Evolutionary conservation across 2,888 invertebrate genomes (phyloP).

Genomic region (Macaria liturata): DNA sequence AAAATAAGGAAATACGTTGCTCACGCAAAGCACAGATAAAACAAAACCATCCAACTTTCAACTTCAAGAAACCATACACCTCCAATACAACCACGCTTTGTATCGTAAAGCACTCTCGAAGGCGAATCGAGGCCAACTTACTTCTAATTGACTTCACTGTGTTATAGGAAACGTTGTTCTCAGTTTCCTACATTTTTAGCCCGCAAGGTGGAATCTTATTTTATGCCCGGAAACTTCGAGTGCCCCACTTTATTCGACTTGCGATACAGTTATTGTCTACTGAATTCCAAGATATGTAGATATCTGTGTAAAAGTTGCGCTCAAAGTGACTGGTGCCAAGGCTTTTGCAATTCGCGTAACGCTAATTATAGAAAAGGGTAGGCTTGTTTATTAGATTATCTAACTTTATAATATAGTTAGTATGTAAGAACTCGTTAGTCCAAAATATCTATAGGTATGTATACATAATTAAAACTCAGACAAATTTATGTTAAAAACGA

Average conservation of each 20-base stretch:
- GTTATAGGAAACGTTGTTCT: slow-evolving; percentile 7
- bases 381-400: too few relatives aligned
- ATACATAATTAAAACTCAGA: too few relatives aligned
- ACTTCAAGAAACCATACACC: too few relatives aligned
- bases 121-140: not conserved
- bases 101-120: too few relatives aligned
- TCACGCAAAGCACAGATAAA: too few relatives aligned
- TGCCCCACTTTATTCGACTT: slow-evolving; percentile 35
- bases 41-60: too few relatives aligned
- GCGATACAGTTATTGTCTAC: slow-evolving; percentile 31
- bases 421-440: too few relatives aligned
- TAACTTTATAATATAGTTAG: too few relatives aligned
- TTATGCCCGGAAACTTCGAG: slow-evolving; percentile 47
- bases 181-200: slow-evolving; percentile 48
- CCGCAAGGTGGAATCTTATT: slow-evolving; percentile 44
- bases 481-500: too few relatives aligned
- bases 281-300: slow-evolving; percentile 25
- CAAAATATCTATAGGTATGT: too few relatives aligned
- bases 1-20: too few relatives aligned
- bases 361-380: not conserved
- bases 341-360: slow-evolving; percentile 23
- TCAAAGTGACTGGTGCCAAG: slow-evolving; percentile 15
- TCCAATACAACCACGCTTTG: too few relatives aligned
- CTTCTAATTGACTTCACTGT: slow-evolving; percentile 15
- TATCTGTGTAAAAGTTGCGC: slow-evolving; percentile 15